Evolutionary conservation across 92 coral and sea anemone genomes (phyloP).

Genomic region (Porites rus): DNA sequence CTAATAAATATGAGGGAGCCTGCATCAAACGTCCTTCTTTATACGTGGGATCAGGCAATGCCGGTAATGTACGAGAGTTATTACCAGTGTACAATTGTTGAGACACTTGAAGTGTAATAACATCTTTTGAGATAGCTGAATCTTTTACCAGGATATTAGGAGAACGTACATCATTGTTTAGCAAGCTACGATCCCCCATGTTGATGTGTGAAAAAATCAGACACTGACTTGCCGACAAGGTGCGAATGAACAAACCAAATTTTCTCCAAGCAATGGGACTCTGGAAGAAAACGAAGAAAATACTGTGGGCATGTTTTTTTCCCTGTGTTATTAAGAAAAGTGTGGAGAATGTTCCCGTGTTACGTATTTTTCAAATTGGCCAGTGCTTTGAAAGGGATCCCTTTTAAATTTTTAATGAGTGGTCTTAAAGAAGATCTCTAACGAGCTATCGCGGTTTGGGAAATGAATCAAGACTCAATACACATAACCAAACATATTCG

Average conservation of each 20-base stretch:
- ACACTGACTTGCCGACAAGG: no score
- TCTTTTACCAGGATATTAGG: conserved; percentile 23
- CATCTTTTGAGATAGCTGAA: conserved; percentile 14
- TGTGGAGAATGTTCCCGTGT: background rate
- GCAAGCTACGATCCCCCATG: conserved; percentile 7
- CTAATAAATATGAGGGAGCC: conserved; percentile 77
- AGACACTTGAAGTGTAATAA: conserved; percentile 16
- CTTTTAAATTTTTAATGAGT: conserved; percentile 26
- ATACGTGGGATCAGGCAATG: conserved; percentile 8
- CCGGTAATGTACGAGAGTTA: background rate
- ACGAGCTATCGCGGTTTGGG: conserved; percentile 19
- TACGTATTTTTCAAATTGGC: background rate
- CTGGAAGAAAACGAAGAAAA: background rate
- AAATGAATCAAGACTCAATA: background rate
- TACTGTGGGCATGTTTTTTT: background rate
- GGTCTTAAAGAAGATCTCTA: conserved; percentile 2
- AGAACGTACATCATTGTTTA: conserved; percentile 3
- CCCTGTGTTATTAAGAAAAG: background rate
- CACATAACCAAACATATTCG: background rate
- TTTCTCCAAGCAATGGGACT: background rate
- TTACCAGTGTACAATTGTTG: conserved; percentile 3
- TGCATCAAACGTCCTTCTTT: conserved; percentile 21
- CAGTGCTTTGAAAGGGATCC: background rate
- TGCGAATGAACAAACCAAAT: background rate
- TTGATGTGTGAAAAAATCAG: background rate